Evolutionary conservation across 2,797 vertebrate genomes (phyloP).

Genomic region (Premnoplex brunnescens): DNA sequence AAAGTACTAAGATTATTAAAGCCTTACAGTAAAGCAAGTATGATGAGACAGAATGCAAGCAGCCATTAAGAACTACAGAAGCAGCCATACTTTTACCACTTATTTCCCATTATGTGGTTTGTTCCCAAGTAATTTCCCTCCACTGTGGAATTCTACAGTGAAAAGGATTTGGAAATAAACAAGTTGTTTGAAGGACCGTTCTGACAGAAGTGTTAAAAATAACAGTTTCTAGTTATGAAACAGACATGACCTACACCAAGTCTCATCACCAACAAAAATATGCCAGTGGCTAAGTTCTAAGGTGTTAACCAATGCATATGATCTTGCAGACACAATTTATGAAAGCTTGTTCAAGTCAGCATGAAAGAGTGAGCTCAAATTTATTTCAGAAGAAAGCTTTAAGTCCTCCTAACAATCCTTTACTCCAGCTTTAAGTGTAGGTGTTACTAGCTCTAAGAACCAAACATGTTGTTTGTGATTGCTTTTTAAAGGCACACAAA

Average conservation of each 20-base stretch:
- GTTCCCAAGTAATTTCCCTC: background rate
- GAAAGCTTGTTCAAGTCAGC: background rate
- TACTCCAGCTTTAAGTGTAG: background rate
- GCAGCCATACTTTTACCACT: background rate
- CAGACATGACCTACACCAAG: background rate
- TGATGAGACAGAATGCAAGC: background rate
- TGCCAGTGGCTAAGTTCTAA: background rate
- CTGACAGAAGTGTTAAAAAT: background rate
- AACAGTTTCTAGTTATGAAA: background rate
- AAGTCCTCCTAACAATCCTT: background rate
- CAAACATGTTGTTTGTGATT: background rate
- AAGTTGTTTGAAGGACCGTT: background rate
- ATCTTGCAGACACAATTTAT: background rate
- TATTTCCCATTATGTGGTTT: background rate
- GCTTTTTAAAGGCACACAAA: background rate
- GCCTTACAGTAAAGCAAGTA: background rate
- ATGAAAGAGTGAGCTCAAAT: background rate
- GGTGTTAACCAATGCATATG: background rate
- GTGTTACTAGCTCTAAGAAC: background rate
- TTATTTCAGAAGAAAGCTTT: background rate
- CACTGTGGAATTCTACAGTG: background rate
- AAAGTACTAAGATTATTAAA: slow-evolving; percentile 1
- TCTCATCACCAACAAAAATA: background rate
- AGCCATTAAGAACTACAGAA: background rate
- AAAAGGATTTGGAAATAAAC: background rate